These are phyloP conservation scores for Muschampia plurimacula DNA, from an alignment of 2,888 invertebrate species.

Conservation along the genomic window DNA sequence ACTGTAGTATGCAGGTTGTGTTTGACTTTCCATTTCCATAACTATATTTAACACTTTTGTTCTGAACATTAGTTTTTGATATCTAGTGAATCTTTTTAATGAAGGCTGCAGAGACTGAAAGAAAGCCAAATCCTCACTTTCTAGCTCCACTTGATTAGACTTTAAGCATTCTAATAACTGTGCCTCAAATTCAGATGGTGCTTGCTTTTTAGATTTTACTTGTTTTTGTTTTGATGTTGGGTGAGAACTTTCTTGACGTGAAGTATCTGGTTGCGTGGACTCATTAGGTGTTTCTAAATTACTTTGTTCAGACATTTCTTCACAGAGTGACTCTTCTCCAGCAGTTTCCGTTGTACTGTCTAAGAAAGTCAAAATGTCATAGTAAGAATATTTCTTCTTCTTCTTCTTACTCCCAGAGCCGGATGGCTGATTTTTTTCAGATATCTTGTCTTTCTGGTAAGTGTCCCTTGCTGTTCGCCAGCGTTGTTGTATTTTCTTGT, in stretches of 20 bases:
- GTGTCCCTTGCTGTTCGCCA: constrained; percentile 21
- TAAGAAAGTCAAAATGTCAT: constrained; percentile 20
- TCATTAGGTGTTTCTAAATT: constrained; percentile 18
- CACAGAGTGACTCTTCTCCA: constrained; percentile 18
- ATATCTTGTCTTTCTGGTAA: constrained; percentile 21
- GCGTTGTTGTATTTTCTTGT: constrained; percentile 20
- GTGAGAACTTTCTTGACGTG: constrained; percentile 20
- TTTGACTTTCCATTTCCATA: constrained; percentile 20
- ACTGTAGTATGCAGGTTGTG: constrained; percentile 19
- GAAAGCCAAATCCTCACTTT: constrained; percentile 18
- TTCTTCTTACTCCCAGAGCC: constrained; percentile 20
- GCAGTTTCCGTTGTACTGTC: constrained; percentile 20
- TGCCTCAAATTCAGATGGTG: constrained; percentile 19
- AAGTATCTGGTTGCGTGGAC: constrained; percentile 19
- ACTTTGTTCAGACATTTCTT: constrained; percentile 20
- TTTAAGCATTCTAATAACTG: constrained; percentile 20
- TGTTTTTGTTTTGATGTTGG: constrained; percentile 16
- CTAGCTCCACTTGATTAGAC: constrained; percentile 15
- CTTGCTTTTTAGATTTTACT: constrained; percentile 20
- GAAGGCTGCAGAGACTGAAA: constrained; percentile 20
- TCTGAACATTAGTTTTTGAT: constrained; percentile 20
- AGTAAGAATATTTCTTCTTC: constrained; percentile 19
- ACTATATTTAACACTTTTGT: constrained; percentile 20
- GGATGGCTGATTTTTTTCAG: constrained; percentile 18
- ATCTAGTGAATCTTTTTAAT: constrained; percentile 20